These are phyloP conservation scores for Tylochromis polylepis DNA, from an alignment of 2,113 vertebrate species.

Conservation along the genomic window DNA sequence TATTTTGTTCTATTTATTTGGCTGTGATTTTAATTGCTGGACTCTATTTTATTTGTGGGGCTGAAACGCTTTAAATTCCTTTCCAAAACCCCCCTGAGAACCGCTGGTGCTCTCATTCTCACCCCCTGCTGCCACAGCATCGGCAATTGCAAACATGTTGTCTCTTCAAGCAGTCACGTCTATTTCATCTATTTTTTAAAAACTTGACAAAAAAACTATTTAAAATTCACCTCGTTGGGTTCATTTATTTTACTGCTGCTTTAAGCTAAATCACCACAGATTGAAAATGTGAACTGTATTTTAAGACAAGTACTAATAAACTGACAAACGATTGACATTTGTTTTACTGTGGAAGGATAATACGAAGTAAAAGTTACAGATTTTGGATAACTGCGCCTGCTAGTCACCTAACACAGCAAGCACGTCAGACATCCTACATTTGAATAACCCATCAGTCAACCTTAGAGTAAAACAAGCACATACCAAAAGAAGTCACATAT, in stretches of 20 bases:
- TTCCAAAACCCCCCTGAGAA: neutral
- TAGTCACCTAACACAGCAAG: neutral
- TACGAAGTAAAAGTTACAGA: neutral
- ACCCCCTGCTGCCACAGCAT: accelerated
- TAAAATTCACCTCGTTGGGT: neutral
- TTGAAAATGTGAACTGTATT: neutral
- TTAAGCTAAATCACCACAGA: neutral
- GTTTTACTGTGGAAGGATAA: neutral
- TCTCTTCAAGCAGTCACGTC: neutral
- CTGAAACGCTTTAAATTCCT: too few relatives aligned
- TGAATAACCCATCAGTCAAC: neutral
- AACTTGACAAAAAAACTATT: neutral
- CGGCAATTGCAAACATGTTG: neutral
- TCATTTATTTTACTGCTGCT: neutral
- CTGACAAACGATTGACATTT: neutral
- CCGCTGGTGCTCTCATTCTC: neutral
- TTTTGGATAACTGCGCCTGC: neutral
- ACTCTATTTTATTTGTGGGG: too few relatives aligned
- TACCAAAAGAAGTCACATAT: neutral
- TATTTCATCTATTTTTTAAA: neutral
- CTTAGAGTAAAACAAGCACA: neutral
- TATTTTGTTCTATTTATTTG: too few relatives aligned
- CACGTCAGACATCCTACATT: neutral
- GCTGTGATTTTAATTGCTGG: too few relatives aligned
- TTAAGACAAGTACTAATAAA: neutral